Conservation (phyloP, 2,888 invertebrate genomes). For the Macroteleia sp. region DNA sequence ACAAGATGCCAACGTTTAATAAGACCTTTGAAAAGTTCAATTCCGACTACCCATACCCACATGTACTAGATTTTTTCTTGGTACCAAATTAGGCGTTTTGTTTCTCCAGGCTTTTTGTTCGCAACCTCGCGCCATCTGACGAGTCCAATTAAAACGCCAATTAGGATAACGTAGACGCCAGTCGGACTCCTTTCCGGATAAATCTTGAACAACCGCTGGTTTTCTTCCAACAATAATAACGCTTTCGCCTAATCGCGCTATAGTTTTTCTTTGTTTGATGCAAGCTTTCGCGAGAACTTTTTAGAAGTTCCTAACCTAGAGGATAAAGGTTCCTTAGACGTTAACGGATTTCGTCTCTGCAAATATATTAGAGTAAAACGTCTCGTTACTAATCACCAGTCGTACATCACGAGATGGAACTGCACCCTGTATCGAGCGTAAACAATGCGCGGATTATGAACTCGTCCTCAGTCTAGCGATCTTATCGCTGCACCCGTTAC, state of each 20-base stretch:
- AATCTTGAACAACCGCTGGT: not conserved
- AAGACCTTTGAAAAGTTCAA: slow-evolving; percentile 21
- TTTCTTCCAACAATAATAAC: slow-evolving; percentile 17
- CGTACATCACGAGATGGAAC: no score
- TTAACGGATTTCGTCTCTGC: no score
- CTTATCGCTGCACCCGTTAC: slow-evolving; percentile 34
- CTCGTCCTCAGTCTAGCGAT: slow-evolving; percentile 6
- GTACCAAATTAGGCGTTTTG: slow-evolving; percentile 41
- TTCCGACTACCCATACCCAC: slow-evolving; percentile 23
- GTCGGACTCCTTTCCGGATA: not conserved
- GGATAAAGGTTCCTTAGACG: no score
- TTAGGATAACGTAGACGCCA: slow-evolving; percentile 19
- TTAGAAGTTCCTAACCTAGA: no score
- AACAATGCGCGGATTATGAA: slow-evolving; percentile 33
- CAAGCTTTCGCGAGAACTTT: no score
- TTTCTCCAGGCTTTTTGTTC: slow-evolving; percentile 33
- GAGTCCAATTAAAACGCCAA: slow-evolving; percentile 47
- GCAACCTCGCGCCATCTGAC: slow-evolving; percentile 48
- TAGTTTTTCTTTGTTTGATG: no score
- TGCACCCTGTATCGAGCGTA: not conserved
- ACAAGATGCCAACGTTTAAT: slow-evolving; percentile 20
- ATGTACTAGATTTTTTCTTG: slow-evolving; percentile 31
- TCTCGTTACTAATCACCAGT: no score
- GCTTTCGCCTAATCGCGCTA: no score
- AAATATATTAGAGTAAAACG: no score